Conservation (phyloP, 2,113 vertebrate genomes). For the Dasypus novemcinctus region DNA sequence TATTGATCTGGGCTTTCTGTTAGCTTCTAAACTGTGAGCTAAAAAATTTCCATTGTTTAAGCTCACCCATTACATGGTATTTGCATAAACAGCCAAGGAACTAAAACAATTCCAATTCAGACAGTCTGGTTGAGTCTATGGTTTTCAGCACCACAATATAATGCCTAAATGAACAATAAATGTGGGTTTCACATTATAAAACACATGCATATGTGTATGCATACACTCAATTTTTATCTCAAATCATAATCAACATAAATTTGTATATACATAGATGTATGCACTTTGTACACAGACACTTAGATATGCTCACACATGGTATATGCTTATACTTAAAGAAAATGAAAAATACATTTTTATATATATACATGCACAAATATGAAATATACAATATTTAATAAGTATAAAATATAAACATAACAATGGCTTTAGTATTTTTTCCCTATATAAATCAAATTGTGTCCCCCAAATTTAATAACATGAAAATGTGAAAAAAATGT, state of each 20-base stretch:
- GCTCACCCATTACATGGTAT: too few species aligned
- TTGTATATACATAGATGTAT: not conserved
- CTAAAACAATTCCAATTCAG: not conserved
- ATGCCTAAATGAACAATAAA: not conserved
- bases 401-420: constrained; percentile 31
- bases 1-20: too few species aligned
- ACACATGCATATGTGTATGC: not conserved
- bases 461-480: constrained; percentile 28
- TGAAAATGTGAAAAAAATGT: constrained; percentile 69
- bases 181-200: constrained; percentile 29
- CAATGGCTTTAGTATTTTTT: constrained; percentile 21
- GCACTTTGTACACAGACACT: not conserved
- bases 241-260: constrained; percentile 15
- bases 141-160: not conserved
- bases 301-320: not conserved
- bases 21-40: too few species aligned
- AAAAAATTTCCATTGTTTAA: too few species aligned
- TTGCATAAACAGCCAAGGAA: too few species aligned
- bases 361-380: not conserved
- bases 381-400: constrained; percentile 43
- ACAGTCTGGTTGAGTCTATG: not conserved
- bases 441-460: not conserved
- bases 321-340: constrained; percentile 31
- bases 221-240: constrained; percentile 7
- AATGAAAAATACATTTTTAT: constrained; percentile 51